A percentile compares a stretch with the other conserved stretches of the same genome.
Conservation (phyloP, 2,888 invertebrate genomes). For the Cephus spinipes region DNA sequence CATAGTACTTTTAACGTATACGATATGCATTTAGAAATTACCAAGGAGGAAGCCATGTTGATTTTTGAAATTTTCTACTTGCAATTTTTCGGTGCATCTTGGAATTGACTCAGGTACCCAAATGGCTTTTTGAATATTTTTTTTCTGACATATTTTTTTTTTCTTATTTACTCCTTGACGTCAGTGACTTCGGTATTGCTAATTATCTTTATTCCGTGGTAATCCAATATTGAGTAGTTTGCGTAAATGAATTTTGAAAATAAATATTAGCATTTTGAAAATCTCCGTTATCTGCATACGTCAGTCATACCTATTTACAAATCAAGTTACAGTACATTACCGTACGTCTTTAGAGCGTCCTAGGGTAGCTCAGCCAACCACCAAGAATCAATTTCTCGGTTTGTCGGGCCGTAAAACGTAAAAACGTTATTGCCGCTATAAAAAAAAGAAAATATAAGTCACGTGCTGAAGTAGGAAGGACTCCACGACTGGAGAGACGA, state of each 20-base stretch:
- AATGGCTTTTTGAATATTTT: no score
- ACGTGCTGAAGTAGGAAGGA: background rate
- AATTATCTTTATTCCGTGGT: background rate
- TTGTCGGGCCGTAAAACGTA: slow-evolving; percentile 21
- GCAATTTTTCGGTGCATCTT: no score
- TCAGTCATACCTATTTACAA: background rate
- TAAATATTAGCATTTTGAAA: background rate
- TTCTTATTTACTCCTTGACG: background rate
- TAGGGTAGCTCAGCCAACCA: slow-evolving; percentile 4
- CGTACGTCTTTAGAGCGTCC: background rate
- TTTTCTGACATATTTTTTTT: no score
- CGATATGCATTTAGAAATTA: background rate
- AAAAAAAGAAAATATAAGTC: background rate
- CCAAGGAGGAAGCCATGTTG: background rate
- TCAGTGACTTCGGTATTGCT: background rate
- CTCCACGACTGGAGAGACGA: background rate
- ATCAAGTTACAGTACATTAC: background rate
- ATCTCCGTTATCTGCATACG: background rate
- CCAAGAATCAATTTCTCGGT: slow-evolving; percentile 21
- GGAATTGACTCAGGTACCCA: background rate
- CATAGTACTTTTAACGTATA: background rate
- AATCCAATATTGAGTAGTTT: background rate
- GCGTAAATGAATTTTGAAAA: background rate
- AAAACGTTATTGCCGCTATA: slow-evolving; percentile 22
- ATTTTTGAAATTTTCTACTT: background rate